phyloP scores from a whole-genome alignment of 2,797 vertebrate genomes.

The Acanthopagrus latus region DNA sequence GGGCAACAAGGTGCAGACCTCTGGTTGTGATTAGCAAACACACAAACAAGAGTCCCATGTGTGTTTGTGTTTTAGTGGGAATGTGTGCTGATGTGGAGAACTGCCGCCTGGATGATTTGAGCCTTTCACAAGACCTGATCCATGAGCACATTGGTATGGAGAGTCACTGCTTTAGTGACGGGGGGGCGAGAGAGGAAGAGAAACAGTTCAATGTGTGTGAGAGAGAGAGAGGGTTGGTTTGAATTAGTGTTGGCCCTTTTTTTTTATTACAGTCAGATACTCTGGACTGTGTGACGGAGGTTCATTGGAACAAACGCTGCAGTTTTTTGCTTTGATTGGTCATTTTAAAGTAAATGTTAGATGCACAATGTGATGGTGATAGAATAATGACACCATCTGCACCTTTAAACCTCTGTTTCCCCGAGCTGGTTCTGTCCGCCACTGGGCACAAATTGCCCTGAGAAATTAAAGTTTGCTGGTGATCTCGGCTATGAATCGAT shows the following conservation, averaged over 20 bases:
- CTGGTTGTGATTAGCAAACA: slow-evolving; percentile 37
- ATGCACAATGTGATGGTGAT: no score
- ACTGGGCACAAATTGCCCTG: no score
- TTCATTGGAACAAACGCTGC: not conserved
- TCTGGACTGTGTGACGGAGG: not conserved
- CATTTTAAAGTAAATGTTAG: no score
- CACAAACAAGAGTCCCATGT: not conserved
- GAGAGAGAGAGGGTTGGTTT: not conserved
- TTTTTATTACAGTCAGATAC: not conserved
- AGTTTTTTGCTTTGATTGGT: no score
- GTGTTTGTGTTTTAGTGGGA: slow-evolving; percentile 17
- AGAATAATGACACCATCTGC: no score
- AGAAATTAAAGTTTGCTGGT: no score
- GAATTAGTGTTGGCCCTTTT: not conserved
- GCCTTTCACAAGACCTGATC: slow-evolving; percentile 59
- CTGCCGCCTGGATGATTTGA: slow-evolving; percentile 37
- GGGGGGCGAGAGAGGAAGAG: slow-evolving; percentile 13
- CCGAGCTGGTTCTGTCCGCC: no score
- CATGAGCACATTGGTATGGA: slow-evolving; percentile 64
- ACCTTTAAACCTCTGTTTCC: no score
- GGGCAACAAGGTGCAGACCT: slow-evolving; percentile 14
- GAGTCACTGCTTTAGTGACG: not conserved
- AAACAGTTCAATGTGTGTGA: not conserved
- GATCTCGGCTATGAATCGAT: no score
- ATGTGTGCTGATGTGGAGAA: slow-evolving; percentile 11